These are phyloP conservation scores for Zelleria hepariella DNA, from an alignment of 2,888 invertebrate species.

Conservation along the genomic window DNA sequence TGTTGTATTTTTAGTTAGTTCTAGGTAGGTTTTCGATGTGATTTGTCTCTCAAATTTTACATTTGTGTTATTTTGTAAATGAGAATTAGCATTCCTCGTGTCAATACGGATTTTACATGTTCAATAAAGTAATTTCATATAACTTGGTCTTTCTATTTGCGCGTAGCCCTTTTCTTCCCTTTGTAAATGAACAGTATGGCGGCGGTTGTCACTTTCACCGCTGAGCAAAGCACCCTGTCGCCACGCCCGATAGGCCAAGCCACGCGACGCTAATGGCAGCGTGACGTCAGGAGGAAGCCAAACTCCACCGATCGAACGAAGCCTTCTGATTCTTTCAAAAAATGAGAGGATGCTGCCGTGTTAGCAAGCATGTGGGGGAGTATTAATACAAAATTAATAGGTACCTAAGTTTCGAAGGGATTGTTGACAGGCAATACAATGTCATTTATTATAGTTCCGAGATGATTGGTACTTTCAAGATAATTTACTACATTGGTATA, in stretches of 20 bases:
- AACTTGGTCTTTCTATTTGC: slow-evolving; percentile 44
- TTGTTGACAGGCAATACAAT: no score
- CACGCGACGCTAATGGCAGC: background rate
- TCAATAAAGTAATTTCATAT: slow-evolving; percentile 74
- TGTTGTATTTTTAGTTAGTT: slow-evolving; percentile 72
- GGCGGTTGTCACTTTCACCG: background rate
- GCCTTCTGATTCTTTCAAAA: background rate
- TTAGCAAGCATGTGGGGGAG: no score
- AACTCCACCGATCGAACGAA: background rate
- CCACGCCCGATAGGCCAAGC: background rate
- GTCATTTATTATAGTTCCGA: no score
- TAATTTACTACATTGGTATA: no score
- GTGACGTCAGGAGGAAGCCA: background rate
- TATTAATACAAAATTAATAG: no score
- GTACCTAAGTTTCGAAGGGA: no score
- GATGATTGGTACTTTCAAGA: no score
- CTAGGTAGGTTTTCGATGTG: slow-evolving; percentile 71
- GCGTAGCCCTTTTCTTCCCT: slow-evolving; percentile 20
- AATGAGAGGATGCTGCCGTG: no score
- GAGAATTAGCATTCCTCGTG: slow-evolving; percentile 74
- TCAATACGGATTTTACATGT: slow-evolving; percentile 73
- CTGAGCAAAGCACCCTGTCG: background rate
- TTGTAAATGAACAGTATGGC: background rate
- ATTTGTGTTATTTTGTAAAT: slow-evolving; percentile 72
- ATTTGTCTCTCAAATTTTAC: slow-evolving; percentile 72